These are phyloP conservation scores for Cynopterus brachyotis DNA, from an alignment of 2,113 vertebrate genomes.

Conservation along the genomic window DNA sequence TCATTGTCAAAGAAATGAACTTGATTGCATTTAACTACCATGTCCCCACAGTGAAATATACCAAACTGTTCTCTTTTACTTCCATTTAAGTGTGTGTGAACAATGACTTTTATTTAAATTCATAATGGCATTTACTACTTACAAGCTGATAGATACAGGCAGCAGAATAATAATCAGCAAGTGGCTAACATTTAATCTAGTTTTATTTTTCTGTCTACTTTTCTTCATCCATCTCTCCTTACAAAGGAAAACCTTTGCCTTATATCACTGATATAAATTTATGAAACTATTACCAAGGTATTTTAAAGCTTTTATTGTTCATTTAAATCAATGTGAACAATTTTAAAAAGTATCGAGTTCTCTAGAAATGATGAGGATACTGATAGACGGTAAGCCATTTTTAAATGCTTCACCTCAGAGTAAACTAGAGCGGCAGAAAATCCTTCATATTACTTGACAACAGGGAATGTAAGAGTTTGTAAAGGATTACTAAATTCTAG, in stretches of 20 bases:
- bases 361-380: background rate
- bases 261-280: constrained; percentile 66
- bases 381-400: background rate
- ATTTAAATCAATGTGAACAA: constrained; percentile 67
- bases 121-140: constrained; percentile 66
- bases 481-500: constrained; percentile 20
- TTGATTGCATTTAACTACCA: constrained; percentile 66
- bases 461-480: background rate
- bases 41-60: constrained; percentile 60
- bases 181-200: constrained; percentile 62
- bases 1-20: constrained; percentile 64
- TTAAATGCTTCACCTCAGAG: background rate
- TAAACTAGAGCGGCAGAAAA: background rate
- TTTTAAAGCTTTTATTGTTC: constrained; percentile 60
- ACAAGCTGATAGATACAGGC: constrained; percentile 68
- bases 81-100: constrained; percentile 60
- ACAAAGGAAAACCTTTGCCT: constrained; percentile 25
- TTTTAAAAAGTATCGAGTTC: constrained; percentile 11
- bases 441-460: background rate
- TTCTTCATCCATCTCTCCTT: constrained; percentile 74
- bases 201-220: constrained; percentile 68
- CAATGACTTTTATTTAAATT: constrained; percentile 78
- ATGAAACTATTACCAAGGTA: constrained; percentile 59
- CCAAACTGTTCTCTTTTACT: constrained; percentile 57
- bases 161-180: constrained; percentile 73